Conservation (phyloP, 2,888 invertebrate genomes). For the Dione vanillae region DNA sequence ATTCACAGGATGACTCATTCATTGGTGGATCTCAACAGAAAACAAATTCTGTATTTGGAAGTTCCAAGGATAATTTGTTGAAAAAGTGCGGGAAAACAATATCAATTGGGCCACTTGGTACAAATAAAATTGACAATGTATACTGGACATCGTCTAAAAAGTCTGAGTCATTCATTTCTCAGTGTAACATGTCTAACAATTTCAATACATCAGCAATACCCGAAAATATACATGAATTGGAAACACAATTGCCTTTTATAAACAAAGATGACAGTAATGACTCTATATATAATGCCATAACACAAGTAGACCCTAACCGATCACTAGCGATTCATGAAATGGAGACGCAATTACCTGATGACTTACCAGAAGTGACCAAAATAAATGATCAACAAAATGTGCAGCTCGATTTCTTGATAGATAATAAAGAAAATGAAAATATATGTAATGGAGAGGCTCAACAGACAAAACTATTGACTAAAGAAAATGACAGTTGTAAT, state of each 20-base stretch:
- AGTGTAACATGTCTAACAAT: conserved; percentile 57
- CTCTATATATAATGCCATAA: conserved; percentile 61
- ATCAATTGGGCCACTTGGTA: conserved; percentile 61
- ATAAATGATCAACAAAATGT: conserved; percentile 62
- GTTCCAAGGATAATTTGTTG: conserved; percentile 59
- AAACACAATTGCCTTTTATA: conserved; percentile 53
- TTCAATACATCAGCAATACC: conserved; percentile 52
- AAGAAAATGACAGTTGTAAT: conserved; percentile 35
- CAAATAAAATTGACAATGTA: conserved; percentile 65
- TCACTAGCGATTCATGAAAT: conserved; percentile 42
- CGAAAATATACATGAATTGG: conserved; percentile 55
- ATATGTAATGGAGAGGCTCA: conserved; percentile 50
- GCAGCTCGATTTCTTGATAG: conserved; percentile 59
- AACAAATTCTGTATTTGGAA: conserved; percentile 53
- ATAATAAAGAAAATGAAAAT: conserved; percentile 60
- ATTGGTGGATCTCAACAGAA: conserved; percentile 64
- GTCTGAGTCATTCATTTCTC: conserved; percentile 62
- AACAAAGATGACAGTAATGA: conserved; percentile 42
- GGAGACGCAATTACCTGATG: conserved; percentile 51
- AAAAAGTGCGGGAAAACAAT: conserved; percentile 63
- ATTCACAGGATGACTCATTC: conserved; percentile 75
- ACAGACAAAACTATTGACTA: conserved; percentile 9
- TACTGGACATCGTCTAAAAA: conserved; percentile 68
- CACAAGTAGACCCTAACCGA: conserved; percentile 51
- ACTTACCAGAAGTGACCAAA: conserved; percentile 61